These are phyloP conservation scores for Diplazon laetatorius DNA, from an alignment of 2,888 invertebrate genomes.

Conservation along the genomic window DNA sequence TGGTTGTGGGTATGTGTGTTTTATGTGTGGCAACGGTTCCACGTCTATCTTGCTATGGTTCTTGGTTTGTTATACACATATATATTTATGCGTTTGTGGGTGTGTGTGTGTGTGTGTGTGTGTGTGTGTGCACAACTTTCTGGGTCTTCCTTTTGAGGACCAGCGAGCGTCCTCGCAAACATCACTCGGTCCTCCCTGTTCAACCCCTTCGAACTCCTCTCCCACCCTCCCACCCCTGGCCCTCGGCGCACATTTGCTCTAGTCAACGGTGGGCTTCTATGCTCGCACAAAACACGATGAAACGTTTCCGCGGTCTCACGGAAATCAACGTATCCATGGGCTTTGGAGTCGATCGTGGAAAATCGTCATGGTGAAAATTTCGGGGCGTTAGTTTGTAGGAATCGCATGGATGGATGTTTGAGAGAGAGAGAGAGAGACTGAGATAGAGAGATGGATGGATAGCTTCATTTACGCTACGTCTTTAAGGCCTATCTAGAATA, in stretches of 20 bases:
- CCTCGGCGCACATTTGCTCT: constrained; percentile 63
- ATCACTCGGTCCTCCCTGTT: constrained; percentile 66
- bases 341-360: background rate
- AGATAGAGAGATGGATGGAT: too few species aligned
- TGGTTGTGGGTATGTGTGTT: background rate
- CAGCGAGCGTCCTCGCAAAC: constrained; percentile 56
- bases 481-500: too few species aligned
- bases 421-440: too few species aligned
- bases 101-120: background rate
- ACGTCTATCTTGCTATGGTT: constrained; percentile 61
- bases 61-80: constrained; percentile 9
- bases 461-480: too few species aligned
- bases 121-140: constrained; percentile 48
- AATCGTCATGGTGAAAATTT: too few species aligned
- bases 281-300: constrained; percentile 51
- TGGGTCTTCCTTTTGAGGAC: constrained; percentile 53
- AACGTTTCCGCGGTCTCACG: constrained; percentile 43
- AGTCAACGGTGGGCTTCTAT: constrained; percentile 31
- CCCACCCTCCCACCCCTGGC: constrained; percentile 70
- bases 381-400: too few species aligned
- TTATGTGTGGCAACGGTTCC: constrained; percentile 78
- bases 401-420: too few species aligned
- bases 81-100: background rate
- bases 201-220: constrained; percentile 62
- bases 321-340: constrained; percentile 29